Percentiles rank a stretch among this genome's conserved stretches.
Evolutionary conservation across 2,888 invertebrate species (phyloP).

Genomic region (Andrena bicolor): DNA sequence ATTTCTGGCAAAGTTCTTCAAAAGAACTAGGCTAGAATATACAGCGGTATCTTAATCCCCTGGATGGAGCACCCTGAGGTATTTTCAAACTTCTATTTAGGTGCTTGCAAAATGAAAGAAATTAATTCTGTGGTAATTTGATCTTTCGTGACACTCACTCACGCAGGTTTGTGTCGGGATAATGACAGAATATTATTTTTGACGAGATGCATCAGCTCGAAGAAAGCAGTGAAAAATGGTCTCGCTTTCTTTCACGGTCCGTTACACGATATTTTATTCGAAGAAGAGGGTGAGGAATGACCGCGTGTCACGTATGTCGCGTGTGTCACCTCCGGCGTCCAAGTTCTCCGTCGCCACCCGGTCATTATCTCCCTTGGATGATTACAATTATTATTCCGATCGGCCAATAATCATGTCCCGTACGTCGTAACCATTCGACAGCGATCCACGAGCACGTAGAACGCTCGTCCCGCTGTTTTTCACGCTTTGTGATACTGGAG

Average conservation of each 20-base stretch:
- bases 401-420: constrained; percentile 82
- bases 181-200: background rate
- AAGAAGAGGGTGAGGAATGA: constrained; percentile 48
- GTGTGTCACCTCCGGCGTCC: constrained; percentile 75
- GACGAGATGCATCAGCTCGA: background rate
- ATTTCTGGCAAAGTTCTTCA: no score
- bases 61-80: no score
- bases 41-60: no score
- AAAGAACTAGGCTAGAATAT: no score
- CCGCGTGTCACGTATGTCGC: constrained; percentile 56
- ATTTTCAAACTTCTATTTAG: no score
- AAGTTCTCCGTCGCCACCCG: constrained; percentile 52
- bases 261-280: constrained; percentile 53
- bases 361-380: constrained; percentile 77
- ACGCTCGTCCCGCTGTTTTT: constrained; percentile 64
- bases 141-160: background rate
- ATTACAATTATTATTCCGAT: constrained; percentile 83
- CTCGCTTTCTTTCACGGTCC: constrained; percentile 42
- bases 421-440: constrained; percentile 74
- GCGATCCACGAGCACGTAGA: constrained; percentile 78
- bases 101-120: background rate
- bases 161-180: no score
- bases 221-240: constrained; percentile 25
- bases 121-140: background rate
- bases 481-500: constrained; percentile 47